These are phyloP conservation scores for Buphagus erythrorhynchus DNA, from an alignment of 2,797 vertebrate species.

Conservation along the genomic window DNA sequence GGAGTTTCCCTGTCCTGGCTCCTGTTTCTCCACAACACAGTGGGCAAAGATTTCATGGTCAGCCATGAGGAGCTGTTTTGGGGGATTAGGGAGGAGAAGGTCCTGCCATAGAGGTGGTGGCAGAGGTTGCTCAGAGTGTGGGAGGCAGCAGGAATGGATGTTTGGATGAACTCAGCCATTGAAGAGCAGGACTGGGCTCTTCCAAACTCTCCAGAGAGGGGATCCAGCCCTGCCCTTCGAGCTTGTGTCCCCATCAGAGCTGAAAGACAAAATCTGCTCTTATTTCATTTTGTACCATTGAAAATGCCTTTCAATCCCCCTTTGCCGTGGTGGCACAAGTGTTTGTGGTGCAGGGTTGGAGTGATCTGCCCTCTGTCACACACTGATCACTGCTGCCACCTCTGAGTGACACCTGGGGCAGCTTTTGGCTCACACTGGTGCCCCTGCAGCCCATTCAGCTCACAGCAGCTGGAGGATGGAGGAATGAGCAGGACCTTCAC, in stretches of 20 bases:
- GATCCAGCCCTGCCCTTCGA: background rate
- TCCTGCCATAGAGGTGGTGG: background rate
- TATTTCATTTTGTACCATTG: background rate
- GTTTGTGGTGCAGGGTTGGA: background rate
- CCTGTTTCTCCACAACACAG: background rate
- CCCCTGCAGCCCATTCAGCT: fast-evolving
- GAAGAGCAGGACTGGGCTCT: background rate
- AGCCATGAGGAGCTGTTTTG: background rate
- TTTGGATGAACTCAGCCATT: background rate
- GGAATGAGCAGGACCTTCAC: background rate
- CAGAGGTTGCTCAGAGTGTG: background rate
- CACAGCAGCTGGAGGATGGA: background rate
- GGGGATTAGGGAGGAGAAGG: background rate
- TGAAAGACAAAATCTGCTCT: background rate
- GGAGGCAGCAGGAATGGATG: background rate
- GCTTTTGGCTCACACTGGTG: background rate
- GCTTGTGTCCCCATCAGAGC: background rate
- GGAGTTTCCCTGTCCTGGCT: background rate
- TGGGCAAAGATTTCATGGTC: background rate
- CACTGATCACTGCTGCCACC: background rate
- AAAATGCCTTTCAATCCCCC: background rate
- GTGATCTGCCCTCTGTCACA: background rate
- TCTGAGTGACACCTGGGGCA: fast-evolving
- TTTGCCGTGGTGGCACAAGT: background rate
- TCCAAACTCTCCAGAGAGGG: background rate